phyloP scores from a whole-genome alignment of 2,888 invertebrate species.

The Hemistola chrysoprasaria region DNA sequence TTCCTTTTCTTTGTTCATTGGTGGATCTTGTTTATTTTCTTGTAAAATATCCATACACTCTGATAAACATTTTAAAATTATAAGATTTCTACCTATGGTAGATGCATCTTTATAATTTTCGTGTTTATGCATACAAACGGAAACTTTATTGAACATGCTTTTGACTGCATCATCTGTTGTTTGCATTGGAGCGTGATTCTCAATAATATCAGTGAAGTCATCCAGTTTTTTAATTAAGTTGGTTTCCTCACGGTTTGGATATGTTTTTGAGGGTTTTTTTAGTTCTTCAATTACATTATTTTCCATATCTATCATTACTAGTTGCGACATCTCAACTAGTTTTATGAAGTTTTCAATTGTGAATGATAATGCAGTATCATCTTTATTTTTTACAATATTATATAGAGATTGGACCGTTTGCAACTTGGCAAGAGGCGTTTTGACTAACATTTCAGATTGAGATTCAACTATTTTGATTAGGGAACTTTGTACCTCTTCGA shows the following conservation, averaged over 20 bases:
- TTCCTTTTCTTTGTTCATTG: constrained; percentile 35
- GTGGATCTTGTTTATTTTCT: constrained; percentile 36
- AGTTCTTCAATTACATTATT: constrained; percentile 42
- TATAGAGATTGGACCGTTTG: constrained; percentile 33
- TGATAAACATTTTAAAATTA: constrained; percentile 60
- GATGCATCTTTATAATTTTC: constrained; percentile 53
- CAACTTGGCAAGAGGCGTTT: constrained; percentile 45
- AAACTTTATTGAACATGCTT: constrained; percentile 40
- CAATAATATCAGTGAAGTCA: constrained; percentile 37
- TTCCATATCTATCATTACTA: constrained; percentile 36
- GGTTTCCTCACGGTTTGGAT: constrained; percentile 28
- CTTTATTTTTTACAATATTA: constrained; percentile 25
- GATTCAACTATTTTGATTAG: constrained; percentile 51
- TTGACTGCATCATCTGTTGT: constrained; percentile 28
- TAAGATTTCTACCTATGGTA: constrained; percentile 54
- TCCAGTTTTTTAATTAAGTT: constrained; percentile 39
- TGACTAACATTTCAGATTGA: constrained; percentile 50
- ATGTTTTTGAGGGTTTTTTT: constrained; percentile 24
- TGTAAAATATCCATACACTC: constrained; percentile 58
- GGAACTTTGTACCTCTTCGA: constrained; percentile 46
- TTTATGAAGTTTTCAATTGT: constrained; percentile 34
- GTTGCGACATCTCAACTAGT: constrained; percentile 37
- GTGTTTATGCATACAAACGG: constrained; percentile 50
- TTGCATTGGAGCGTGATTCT: constrained; percentile 30
- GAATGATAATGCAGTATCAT: constrained; percentile 31